These are phyloP conservation scores for Pyrrhosoma nymphula DNA, from an alignment of 2,888 invertebrate species.

Conservation along the genomic window DNA sequence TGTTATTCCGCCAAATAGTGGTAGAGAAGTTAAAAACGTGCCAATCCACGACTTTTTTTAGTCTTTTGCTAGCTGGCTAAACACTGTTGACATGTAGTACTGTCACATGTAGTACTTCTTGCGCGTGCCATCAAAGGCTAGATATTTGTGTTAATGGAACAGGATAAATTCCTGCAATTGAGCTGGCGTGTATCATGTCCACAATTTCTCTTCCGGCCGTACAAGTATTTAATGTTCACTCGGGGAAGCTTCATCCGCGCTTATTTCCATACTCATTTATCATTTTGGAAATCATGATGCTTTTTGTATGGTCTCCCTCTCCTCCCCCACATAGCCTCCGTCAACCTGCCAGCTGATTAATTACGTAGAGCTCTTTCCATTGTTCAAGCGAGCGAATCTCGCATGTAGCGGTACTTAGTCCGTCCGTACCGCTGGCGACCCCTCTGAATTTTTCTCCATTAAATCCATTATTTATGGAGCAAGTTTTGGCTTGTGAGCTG, in stretches of 20 bases:
- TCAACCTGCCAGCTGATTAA: conserved; percentile 18
- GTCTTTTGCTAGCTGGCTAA: too few relatives aligned
- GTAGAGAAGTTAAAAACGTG: too few relatives aligned
- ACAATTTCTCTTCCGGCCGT: neutral
- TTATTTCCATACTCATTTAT: conserved; percentile 1
- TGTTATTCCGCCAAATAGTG: too few relatives aligned
- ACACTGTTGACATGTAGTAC: too few relatives aligned
- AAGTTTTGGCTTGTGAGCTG: neutral
- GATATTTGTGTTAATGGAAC: too few relatives aligned
- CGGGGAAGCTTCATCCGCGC: neutral
- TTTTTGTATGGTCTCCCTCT: neutral
- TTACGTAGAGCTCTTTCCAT: neutral
- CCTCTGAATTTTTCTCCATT: neutral
- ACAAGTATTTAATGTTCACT: neutral
- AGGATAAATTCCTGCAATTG: neutral
- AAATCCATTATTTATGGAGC: conserved; percentile 18
- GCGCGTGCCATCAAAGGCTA: too few relatives aligned
- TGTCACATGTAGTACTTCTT: too few relatives aligned
- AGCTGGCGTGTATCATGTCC: neutral
- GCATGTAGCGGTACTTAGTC: neutral
- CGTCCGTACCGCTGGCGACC: neutral
- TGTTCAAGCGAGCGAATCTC: conserved; percentile 13
- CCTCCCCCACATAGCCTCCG: neutral
- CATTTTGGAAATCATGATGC: conserved; percentile 3
- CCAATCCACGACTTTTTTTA: too few relatives aligned